phyloP scores from a whole-genome alignment of 2,797 vertebrate species.

The Etheostoma perlongum region DNA sequence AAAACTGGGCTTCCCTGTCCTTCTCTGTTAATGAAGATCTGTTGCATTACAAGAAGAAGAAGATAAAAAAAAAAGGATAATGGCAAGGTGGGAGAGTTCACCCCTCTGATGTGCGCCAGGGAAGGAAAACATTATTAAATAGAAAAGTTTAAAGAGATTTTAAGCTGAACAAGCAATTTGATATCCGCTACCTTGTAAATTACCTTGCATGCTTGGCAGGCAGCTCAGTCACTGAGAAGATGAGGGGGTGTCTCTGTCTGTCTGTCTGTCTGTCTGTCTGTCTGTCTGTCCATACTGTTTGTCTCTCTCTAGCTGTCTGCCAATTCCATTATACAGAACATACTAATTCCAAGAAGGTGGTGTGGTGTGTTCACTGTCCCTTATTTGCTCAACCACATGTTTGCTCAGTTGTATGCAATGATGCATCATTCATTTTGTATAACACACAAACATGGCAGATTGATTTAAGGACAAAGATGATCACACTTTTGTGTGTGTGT shows the following conservation, averaged over 20 bases:
- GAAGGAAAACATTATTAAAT: constrained; percentile 51
- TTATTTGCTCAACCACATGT: not conserved
- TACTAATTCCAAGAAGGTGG: not conserved
- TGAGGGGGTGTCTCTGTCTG: not conserved
- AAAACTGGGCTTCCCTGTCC: constrained; percentile 4
- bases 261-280: not conserved
- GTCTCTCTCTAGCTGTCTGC: not conserved
- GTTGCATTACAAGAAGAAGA: not conserved
- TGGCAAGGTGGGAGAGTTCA: constrained; percentile 32
- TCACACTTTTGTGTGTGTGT: not conserved
- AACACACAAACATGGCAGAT: not conserved
- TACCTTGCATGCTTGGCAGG: constrained; percentile 37
- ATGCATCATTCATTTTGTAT: not conserved
- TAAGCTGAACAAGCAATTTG: constrained; percentile 57
- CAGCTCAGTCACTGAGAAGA: constrained; percentile 32
- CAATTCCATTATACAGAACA: too few species aligned
- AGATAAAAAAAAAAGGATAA: constrained; percentile 11
- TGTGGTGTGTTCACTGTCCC: too few species aligned
- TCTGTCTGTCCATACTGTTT: not conserved
- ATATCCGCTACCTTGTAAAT: constrained; percentile 37
- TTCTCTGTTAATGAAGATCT: constrained; percentile 31
- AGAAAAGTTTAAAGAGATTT: constrained; percentile 60
- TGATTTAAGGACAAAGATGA: constrained; percentile 13
- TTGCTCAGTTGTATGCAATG: too few species aligned
- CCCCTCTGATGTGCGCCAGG: not conserved